Base-by-base conservation (phyloP, 2,888 invertebrate species). In the Cartodere bifasciata region DNA sequence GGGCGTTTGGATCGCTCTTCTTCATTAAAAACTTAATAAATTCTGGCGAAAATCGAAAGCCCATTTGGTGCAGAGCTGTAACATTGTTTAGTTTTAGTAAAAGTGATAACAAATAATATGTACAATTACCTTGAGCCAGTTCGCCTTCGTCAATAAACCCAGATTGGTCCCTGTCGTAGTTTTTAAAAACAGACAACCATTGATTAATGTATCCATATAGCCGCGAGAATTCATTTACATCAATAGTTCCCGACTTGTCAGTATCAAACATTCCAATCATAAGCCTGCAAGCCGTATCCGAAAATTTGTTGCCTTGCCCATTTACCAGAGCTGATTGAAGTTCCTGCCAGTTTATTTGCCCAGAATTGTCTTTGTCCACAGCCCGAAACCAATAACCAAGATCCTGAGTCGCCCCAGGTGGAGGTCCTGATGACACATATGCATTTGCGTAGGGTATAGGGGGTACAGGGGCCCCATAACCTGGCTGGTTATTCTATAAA, bases 181-280 rank as follows among this genome's bases (percentile, higher is more conserved):
- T 76, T 52, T 79, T 77, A 58, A 90, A 91, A 1, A 85, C 81
- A 6, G 72, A 66, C 28, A 86, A 60, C 91, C 91, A 91, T 44
- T 90, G 80, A 58, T 88, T 88, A 17, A 91, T 75, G 50, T 90
- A 91, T 32, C 72, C 76, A 59, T 82, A 91, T 12, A 90, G 65
- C 47, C 83, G 79, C 55, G 84, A 81, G 54, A 91, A 91, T 56
- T 88, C 88, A 41, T 70, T 68, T 2, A 87, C 46, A 52, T 85
- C 82, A 42, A 91, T 87, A 13, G 79, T 78, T n/a, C 87, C 88
- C 42, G 72, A 75, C 37, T 75, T 75, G 49, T 87, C 84, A 45
- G 73, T 73, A 53, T 90, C 88, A 58, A 91, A 91, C 84, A 91
- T 84, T 32, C 82, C 77, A 44, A 91, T 86, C 88, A 91, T 88